Conservation (phyloP, 2,797 vertebrate genomes). For the Glyptemys insculpta region DNA sequence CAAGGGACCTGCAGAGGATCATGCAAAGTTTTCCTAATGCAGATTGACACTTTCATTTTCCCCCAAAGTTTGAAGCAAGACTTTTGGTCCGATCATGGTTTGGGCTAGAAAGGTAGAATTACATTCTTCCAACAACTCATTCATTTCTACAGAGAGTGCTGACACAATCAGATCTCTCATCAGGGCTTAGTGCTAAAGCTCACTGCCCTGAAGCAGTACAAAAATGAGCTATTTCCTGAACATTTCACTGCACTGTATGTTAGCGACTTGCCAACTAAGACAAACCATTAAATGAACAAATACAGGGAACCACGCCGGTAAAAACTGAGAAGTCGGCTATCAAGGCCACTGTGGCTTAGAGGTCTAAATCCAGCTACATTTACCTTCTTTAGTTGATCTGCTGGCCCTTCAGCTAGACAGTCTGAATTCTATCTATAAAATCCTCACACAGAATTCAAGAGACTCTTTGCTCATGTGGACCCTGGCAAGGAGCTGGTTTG, state of each 20-base stretch:
- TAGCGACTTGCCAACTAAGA: slow-evolving; percentile 53
- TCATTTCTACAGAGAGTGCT: slow-evolving; percentile 56
- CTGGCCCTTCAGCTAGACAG: neutral
- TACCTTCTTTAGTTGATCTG: slow-evolving; percentile 15
- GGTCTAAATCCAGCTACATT: slow-evolving; percentile 33
- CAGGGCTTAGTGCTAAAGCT: slow-evolving; percentile 45
- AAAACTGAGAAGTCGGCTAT: slow-evolving; percentile 36
- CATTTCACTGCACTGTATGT: slow-evolving; percentile 8
- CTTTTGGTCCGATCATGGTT: slow-evolving; percentile 51
- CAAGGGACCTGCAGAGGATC: slow-evolving; percentile 69
- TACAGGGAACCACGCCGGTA: slow-evolving; percentile 60
- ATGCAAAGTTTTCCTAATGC: slow-evolving; percentile 59
- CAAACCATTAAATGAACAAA: slow-evolving; percentile 35
- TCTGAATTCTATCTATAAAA: neutral
- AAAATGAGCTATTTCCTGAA: slow-evolving; percentile 54
- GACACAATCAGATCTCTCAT: slow-evolving; percentile 56
- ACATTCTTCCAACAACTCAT: slow-evolving; percentile 61
- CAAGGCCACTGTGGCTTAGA: slow-evolving; percentile 30
- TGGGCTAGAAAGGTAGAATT: slow-evolving; percentile 53
- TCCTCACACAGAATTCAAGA: neutral
- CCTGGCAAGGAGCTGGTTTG: rapidly evolving
- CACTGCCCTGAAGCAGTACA: slow-evolving; percentile 50
- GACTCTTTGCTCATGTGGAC: neutral
- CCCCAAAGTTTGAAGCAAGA: slow-evolving; percentile 40
- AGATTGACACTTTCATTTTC: slow-evolving; percentile 67